Base-by-base conservation (phyloP, 2,888 invertebrate genomes). In the Norana najaformis region DNA sequence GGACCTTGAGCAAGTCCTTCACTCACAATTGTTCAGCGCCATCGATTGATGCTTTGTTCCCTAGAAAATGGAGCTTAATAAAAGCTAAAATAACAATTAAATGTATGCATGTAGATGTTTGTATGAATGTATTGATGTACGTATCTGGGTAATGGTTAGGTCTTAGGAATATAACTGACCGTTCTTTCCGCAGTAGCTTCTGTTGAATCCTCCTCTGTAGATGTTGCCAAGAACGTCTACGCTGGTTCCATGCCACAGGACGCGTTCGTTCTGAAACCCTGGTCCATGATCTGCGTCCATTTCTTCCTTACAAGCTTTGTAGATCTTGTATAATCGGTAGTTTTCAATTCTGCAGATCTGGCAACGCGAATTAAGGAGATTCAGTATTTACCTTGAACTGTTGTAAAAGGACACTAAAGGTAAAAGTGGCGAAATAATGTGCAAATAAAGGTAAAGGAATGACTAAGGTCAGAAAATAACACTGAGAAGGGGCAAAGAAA, bases 221-320 rank as follows among this genome's bases (percentile, higher is more conserved):
- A 93, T 92, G 36, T 90, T 90, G 23, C 85, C 37, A 1, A 92
- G 89, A 18, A 90, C 89, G 18, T 91, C 90, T 23, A 89, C 83
- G 83, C 90, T 90, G 36, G 93, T 93, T 30, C 93, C 93, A 91
- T 93, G 93, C 91, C 92, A 93, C 34, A 93, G 90, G 30, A 88
- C 89, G 85, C 90, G 88, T 38, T 92, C 92, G 41, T 92, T 85
- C 85, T 85, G 85, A 35, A 69, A 69, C 89, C 90, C 90, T 35
- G 85, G 35, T 85, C 36, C 36, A 14, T 85, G 4, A 23, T 47
- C 35, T 4, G 35, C n/a, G 16, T 90, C 90, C 90, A 90, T 88
- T 23, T 83, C 88, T 14, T 41, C 83, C 34, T 90, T 90, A 34
- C 88, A 35, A 13, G 53, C 23, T 23, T 23, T 34, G 39, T 88